These are phyloP conservation scores for Corella eumyota DNA, from an alignment of 23 tunicate species.

Conservation along the genomic window DNA sequence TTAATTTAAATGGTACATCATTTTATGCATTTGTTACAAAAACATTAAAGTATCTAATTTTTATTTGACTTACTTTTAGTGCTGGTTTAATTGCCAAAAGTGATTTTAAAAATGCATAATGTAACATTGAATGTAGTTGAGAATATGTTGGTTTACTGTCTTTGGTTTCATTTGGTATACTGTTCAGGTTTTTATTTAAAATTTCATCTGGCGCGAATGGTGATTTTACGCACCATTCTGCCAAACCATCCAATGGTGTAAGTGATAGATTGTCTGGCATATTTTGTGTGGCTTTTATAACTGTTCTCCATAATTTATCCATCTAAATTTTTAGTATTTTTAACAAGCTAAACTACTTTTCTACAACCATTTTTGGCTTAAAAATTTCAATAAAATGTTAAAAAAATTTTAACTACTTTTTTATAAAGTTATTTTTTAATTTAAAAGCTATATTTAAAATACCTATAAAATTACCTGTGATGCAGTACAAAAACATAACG, in stretches of 20 bases:
- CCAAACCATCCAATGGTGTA: slow-evolving; percentile 62
- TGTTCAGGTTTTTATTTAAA: neutral
- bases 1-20: no score
- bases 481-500: slow-evolving; percentile 41
- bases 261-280: slow-evolving; percentile 52
- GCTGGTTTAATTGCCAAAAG: slow-evolving; percentile 57
- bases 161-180: no score
- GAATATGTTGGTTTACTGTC: slow-evolving; percentile 8
- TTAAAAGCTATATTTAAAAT: neutral
- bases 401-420: neutral
- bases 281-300: slow-evolving; percentile 62
- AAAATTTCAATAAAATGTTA: neutral
- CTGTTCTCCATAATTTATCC: slow-evolving; percentile 87
- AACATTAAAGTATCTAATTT: no score
- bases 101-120: slow-evolving; percentile 49
- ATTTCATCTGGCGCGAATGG: slow-evolving; percentile 42
- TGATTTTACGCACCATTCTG: slow-evolving; percentile 57
- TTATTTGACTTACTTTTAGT: slow-evolving; percentile 35
- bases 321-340: slow-evolving; percentile 13
- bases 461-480: slow-evolving; percentile 23
- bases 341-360: no score
- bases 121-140: slow-evolving; percentile 48
- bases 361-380: no score
- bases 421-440: neutral
- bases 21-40: neutral